Percentiles rank a stretch among this genome's conserved stretches.
phyloP scores from a whole-genome alignment of 2,797 vertebrate species.

The Acipenser transmontanus region DNA sequence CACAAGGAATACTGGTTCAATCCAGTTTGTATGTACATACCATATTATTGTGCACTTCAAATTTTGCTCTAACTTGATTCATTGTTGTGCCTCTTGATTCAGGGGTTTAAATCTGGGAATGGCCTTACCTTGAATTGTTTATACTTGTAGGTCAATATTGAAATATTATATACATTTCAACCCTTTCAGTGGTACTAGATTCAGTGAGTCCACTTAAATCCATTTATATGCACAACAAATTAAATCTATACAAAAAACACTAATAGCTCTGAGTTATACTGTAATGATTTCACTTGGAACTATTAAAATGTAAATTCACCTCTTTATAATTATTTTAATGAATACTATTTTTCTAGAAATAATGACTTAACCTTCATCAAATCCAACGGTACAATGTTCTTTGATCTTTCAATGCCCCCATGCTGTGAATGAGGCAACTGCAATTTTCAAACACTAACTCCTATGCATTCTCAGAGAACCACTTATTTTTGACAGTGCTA shows the following conservation, averaged over 20 bases:
- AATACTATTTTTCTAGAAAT: slow-evolving; percentile 16
- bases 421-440: slow-evolving; percentile 60
- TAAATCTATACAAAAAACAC: background rate
- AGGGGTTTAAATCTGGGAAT: too few species aligned
- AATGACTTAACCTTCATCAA: slow-evolving; percentile 45
- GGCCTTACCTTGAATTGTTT: too few species aligned
- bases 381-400: slow-evolving; percentile 8
- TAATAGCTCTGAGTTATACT: background rate
- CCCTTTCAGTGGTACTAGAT: too few species aligned
- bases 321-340: slow-evolving; percentile 12
- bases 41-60: too few species aligned
- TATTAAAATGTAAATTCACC: slow-evolving; percentile 9
- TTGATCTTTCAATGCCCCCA: slow-evolving; percentile 75
- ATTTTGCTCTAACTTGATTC: too few species aligned
- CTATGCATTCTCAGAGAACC: too few species aligned
- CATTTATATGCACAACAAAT: background rate
- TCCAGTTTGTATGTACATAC: too few species aligned
- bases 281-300: background rate
- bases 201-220: too few species aligned
- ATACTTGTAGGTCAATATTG: too few species aligned
- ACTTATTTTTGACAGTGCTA: too few species aligned
- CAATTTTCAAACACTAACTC: slow-evolving; percentile 22
- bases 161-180: too few species aligned
- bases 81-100: background rate
- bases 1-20: too few species aligned